phyloP scores from a whole-genome alignment of 2,113 vertebrate species.

The Urocitellus parryii region DNA sequence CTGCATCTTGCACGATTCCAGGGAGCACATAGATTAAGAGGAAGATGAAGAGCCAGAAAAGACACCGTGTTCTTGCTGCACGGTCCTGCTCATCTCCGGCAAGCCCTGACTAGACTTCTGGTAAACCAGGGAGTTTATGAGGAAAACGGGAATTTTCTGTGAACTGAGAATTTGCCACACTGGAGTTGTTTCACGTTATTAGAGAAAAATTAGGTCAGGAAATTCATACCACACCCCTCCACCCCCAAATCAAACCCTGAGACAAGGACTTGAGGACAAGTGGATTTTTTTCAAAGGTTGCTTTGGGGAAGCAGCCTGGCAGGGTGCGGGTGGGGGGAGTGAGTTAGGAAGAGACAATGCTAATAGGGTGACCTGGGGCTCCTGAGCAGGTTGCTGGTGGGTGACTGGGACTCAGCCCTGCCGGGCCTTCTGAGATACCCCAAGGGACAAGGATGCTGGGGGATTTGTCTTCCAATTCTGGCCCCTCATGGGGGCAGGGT shows the following conservation, averaged over 20 bases:
- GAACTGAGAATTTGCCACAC: not conserved
- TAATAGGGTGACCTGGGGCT: fast-evolving
- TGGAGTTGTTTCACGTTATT: not conserved
- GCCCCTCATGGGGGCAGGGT: not conserved
- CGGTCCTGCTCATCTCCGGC: not conserved
- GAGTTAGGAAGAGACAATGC: not conserved
- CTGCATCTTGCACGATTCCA: not conserved
- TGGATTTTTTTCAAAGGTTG: not conserved
- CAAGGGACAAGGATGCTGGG: not conserved
- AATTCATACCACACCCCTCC: no score
- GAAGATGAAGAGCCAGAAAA: not conserved
- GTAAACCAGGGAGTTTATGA: not conserved
- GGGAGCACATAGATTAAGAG: not conserved
- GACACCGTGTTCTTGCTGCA: fast-evolving
- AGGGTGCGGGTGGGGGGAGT: not conserved
- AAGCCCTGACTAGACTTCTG: fast-evolving
- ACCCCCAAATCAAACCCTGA: not conserved
- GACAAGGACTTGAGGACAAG: not conserved
- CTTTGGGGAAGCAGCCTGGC: not conserved
- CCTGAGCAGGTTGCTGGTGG: not conserved
- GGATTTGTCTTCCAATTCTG: no score
- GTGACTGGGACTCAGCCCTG: not conserved
- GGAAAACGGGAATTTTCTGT: not conserved
- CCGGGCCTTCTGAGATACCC: no score
- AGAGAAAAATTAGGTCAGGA: not conserved